Evolutionary conservation across 1,140 invertebrate species (phyloP).

Genomic region (Popillia japonica): DNA sequence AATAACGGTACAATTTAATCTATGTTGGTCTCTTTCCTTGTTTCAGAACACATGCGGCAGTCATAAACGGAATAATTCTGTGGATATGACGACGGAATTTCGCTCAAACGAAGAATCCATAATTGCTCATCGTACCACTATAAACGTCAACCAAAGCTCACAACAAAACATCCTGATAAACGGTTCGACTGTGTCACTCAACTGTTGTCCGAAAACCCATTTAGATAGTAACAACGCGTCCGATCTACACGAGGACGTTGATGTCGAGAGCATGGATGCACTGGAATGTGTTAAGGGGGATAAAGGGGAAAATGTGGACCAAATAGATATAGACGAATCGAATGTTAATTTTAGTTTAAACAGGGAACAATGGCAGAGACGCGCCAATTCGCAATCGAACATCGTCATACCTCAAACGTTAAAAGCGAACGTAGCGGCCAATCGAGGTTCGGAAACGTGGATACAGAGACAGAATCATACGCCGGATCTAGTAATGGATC

Average conservation of each 20-base stretch:
- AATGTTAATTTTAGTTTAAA: slow-evolving; percentile 61
- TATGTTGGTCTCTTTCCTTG: too few relatives aligned
- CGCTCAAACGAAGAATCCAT: slow-evolving; percentile 43
- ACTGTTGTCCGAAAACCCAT: slow-evolving; percentile 22
- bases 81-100: slow-evolving; percentile 25
- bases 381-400: slow-evolving; percentile 66
- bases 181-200: slow-evolving; percentile 43
- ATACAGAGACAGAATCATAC: slow-evolving; percentile 71
- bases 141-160: slow-evolving; percentile 48
- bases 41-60: slow-evolving; percentile 1
- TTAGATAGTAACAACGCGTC: not conserved
- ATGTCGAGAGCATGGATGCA: not conserved
- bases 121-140: slow-evolving; percentile 50
- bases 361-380: slow-evolving; percentile 69
- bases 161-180: slow-evolving; percentile 48
- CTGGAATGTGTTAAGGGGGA: slow-evolving; percentile 35
- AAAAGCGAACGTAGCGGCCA: slow-evolving; percentile 52
- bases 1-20: too few relatives aligned
- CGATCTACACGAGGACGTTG: not conserved
- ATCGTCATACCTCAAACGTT: slow-evolving; percentile 53
- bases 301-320: slow-evolving; percentile 30
- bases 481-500: slow-evolving; percentile 89
- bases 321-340: slow-evolving; percentile 50
- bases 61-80: slow-evolving; percentile 32
- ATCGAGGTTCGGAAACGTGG: slow-evolving; percentile 64